These are phyloP conservation scores for Cephus rjabovi DNA, from an alignment of 2,888 invertebrate genomes.

Conservation along the genomic window DNA sequence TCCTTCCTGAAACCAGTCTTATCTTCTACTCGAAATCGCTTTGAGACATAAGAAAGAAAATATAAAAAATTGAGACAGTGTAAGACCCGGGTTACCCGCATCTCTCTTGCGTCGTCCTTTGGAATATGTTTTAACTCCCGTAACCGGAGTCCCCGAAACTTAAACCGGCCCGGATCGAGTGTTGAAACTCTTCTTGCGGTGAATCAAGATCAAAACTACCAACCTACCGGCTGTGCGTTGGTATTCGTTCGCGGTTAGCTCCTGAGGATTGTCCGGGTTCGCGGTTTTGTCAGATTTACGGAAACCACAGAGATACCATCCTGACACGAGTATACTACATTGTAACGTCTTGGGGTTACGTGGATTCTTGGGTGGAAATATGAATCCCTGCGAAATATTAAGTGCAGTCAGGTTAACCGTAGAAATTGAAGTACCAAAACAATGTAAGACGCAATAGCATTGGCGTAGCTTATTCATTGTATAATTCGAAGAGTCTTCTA, in stretches of 20 bases:
- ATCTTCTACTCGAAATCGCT: not conserved
- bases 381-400: not conserved
- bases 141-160: not conserved
- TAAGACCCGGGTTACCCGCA: not conserved
- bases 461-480: not conserved
- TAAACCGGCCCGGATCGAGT: not conserved
- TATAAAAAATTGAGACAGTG: not conserved
- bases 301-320: not conserved
- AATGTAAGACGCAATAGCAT: not conserved
- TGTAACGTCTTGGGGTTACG: not conserved
- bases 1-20: slow-evolving; percentile 1
- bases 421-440: not conserved
- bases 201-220: not conserved
- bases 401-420: not conserved
- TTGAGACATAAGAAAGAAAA: not conserved
- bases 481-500: not conserved
- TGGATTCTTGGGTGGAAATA: not conserved
- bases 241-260: not conserved
- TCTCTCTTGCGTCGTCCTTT: not conserved
- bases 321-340: not conserved
- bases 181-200: not conserved
- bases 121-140: not conserved
- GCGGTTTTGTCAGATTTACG: not conserved
- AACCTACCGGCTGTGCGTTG: not conserved
- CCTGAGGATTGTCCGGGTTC: not conserved